Conservation (phyloP, 2,113 vertebrate genomes). For the Labeo catla region DNA sequence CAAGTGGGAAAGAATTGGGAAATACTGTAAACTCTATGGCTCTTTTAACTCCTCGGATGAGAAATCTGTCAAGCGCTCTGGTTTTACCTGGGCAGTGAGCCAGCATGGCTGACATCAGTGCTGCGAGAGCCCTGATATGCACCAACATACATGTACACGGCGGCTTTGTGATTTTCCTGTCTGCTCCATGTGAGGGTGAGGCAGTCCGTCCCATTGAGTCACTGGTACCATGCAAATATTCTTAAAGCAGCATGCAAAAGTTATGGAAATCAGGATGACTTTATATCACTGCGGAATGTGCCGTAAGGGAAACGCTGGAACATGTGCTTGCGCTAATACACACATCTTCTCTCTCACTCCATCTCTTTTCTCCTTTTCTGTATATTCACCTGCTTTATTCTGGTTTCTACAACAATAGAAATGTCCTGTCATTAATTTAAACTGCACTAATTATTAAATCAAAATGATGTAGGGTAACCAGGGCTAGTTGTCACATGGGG, state of each 20-base stretch:
- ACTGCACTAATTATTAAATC: background rate
- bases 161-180: background rate
- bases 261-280: slow-evolving; percentile 57
- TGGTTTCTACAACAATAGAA: background rate
- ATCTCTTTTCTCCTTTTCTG: background rate
- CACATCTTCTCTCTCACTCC: slow-evolving; percentile 4
- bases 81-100: background rate
- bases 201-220: slow-evolving; percentile 71
- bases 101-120: background rate
- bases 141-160: background rate
- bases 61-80: background rate
- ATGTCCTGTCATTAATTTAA: background rate
- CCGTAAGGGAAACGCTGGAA: slow-evolving; percentile 11
- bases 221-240: slow-evolving; percentile 72
- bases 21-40: background rate
- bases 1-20: background rate
- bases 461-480: background rate
- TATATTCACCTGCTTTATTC: background rate
- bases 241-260: slow-evolving; percentile 68
- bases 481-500: background rate
- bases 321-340: background rate
- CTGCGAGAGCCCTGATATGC: background rate
- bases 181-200: slow-evolving; percentile 44
- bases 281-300: slow-evolving; percentile 27
- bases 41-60: background rate